Evolutionary conservation across 2,888 invertebrate species (phyloP).

Genomic region (Colletes collaris): DNA sequence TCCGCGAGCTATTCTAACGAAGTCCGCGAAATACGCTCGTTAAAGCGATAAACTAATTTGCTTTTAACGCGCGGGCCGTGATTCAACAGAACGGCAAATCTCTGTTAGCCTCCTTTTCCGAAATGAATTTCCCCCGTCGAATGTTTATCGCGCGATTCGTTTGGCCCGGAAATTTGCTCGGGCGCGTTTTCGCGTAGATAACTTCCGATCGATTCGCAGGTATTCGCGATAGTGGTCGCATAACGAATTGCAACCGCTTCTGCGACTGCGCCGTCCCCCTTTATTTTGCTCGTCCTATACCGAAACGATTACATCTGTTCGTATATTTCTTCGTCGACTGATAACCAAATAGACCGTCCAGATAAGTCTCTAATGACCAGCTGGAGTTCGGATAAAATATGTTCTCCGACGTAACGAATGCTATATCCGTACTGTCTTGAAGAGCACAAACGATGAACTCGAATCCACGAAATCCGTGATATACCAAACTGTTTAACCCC

Average conservation of each 20-base stretch:
- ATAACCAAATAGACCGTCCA: conserved; percentile 11
- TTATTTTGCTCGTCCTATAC: background rate
- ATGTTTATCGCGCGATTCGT: background rate
- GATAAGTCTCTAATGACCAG: conserved; percentile 22
- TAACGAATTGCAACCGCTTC: conserved; percentile 3
- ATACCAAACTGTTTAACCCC: too few relatives aligned
- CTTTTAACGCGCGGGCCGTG: conserved; percentile 11
- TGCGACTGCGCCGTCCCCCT: background rate
- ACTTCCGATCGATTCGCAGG: conserved; percentile 5
- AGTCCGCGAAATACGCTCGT: conserved; percentile 6
- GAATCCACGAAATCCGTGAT: too few relatives aligned
- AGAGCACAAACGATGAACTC: too few relatives aligned
- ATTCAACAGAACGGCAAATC: background rate
- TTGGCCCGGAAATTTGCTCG: background rate
- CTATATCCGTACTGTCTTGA: too few relatives aligned
- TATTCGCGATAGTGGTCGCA: background rate
- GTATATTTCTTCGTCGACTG: conserved; percentile 8
- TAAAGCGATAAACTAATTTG: conserved; percentile 22
- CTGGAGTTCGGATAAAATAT: conserved; percentile 11
- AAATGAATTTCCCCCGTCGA: conserved; percentile 1
- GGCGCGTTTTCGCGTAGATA: background rate
- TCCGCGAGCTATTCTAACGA: background rate
- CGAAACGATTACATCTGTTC: conserved; percentile 21
- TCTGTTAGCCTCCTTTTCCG: background rate
- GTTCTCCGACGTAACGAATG: too few relatives aligned